A percentile compares a stretch with the other conserved stretches of the same genome.
Conservation (phyloP, 2,888 invertebrate genomes). For the Chymomyza amoena region DNA sequence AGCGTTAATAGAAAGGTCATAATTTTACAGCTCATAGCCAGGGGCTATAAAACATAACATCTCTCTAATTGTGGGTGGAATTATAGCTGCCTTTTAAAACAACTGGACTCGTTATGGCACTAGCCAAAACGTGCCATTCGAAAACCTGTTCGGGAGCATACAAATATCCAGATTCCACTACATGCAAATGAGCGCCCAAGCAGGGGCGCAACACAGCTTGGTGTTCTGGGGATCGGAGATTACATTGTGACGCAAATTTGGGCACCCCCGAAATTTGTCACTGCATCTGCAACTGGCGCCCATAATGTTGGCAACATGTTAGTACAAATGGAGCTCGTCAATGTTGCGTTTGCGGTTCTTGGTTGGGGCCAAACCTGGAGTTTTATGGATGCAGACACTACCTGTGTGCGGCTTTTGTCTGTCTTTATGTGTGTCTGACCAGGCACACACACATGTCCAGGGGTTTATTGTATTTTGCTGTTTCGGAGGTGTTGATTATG, state of each 20-base stretch:
- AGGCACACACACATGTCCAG: constrained; percentile 24
- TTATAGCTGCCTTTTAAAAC: constrained; percentile 19
- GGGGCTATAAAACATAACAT: constrained; percentile 24
- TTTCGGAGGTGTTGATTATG: constrained; percentile 69
- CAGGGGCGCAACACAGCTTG: neutral
- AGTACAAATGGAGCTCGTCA: constrained; percentile 63
- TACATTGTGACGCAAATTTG: neutral
- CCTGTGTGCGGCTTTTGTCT: neutral
- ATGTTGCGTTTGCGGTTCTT: constrained; percentile 37
- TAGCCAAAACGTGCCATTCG: constrained; percentile 28
- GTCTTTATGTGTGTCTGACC: constrained; percentile 16
- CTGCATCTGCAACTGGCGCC: neutral
- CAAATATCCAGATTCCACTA: constrained; percentile 3
- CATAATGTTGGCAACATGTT: constrained; percentile 4
- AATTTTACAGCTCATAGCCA: constrained; percentile 57
- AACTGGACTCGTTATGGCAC: constrained; percentile 1
- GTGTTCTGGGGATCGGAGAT: no score
- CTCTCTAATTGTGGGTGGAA: constrained; percentile 25
- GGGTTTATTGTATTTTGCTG: constrained; percentile 41
- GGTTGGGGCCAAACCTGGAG: constrained; percentile 10
- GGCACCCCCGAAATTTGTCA: neutral
- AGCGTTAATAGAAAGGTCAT: constrained; percentile 62
- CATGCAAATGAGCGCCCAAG: constrained; percentile 52
- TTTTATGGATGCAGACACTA: constrained; percentile 34
- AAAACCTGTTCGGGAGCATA: constrained; percentile 43